phyloP scores from a whole-genome alignment of 2,797 vertebrate species.

The Melanotaenia pygmaea region DNA sequence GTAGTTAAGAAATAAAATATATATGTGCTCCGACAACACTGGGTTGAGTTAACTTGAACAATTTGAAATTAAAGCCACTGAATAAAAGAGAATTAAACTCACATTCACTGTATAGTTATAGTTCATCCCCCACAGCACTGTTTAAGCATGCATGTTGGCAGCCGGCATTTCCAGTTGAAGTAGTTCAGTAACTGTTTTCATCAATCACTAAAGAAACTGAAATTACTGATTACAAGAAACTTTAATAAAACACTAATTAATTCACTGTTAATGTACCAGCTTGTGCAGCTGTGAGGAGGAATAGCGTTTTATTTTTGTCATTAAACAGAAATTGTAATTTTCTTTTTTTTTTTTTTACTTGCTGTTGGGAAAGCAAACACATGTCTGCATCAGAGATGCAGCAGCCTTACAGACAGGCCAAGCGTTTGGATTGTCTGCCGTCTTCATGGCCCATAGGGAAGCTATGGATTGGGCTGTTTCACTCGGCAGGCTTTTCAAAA shows the following conservation, averaged over 20 bases:
- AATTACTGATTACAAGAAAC: background rate
- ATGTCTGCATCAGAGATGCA: constrained; percentile 51
- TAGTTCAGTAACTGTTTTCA: background rate
- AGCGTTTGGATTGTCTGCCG: constrained; percentile 34
- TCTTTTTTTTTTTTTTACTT: constrained; percentile 2
- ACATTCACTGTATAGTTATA: constrained; percentile 7
- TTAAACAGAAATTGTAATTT: constrained; percentile 16
- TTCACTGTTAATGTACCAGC: background rate
- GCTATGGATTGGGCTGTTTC: constrained; percentile 64
- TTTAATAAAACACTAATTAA: background rate
- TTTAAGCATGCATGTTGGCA: background rate
- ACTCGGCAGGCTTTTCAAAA: constrained; percentile 66
- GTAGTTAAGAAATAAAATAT: constrained; percentile 14
- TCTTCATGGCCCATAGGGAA: constrained; percentile 47
- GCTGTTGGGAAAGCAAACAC: constrained; percentile 1
- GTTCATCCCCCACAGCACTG: background rate
- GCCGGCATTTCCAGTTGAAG: constrained; percentile 2
- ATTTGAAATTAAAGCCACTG: background rate
- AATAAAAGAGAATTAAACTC: background rate
- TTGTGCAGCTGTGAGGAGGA: background rate
- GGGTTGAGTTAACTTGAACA: background rate
- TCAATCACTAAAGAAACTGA: background rate
- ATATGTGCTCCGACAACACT: background rate
- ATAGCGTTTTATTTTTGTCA: background rate
- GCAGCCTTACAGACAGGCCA: constrained; percentile 39